Conservation (phyloP, 2,113 vertebrate species). For the Myodes glareolus region DNA sequence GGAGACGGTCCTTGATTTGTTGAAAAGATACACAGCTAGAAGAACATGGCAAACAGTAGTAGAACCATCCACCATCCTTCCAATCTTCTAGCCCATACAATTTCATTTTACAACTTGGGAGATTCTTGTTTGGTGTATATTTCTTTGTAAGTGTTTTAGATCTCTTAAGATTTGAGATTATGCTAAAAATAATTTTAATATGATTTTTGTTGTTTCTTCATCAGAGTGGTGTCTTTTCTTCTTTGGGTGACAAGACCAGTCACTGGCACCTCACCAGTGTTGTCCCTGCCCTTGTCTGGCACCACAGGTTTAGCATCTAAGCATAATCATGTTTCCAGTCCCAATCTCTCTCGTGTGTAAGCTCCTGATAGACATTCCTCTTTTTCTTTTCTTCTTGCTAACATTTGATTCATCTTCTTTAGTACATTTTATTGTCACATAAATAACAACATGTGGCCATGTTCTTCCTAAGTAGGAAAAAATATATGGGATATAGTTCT, state of each 20-base stretch:
- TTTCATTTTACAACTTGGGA: neutral
- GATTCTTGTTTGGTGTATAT: neutral
- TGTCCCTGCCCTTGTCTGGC: neutral
- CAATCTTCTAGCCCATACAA: neutral
- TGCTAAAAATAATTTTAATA: constrained; percentile 5
- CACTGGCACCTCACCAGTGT: neutral
- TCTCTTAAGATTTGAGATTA: constrained; percentile 6
- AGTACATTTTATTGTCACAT: neutral
- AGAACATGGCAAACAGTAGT: neutral
- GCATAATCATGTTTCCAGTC: neutral
- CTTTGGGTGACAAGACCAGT: neutral
- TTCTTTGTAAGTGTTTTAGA: constrained; percentile 15
- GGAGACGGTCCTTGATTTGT: constrained; percentile 39
- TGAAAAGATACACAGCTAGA: constrained; percentile 20
- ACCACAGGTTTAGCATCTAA: neutral
- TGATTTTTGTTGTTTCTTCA: neutral
- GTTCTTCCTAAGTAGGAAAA: neutral
- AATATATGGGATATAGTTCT: neutral
- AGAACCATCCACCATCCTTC: neutral
- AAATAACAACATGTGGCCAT: neutral
- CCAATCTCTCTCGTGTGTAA: neutral
- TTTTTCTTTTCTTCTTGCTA: neutral
- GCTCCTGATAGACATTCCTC: neutral
- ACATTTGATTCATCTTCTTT: neutral
- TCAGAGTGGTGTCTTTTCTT: neutral